Percentiles rank a stretch among this genome's conserved stretches.
These are phyloP conservation scores for Meloidogyne exigua DNA, from an alignment of 1,140 invertebrate species.

Conservation along the genomic window DNA sequence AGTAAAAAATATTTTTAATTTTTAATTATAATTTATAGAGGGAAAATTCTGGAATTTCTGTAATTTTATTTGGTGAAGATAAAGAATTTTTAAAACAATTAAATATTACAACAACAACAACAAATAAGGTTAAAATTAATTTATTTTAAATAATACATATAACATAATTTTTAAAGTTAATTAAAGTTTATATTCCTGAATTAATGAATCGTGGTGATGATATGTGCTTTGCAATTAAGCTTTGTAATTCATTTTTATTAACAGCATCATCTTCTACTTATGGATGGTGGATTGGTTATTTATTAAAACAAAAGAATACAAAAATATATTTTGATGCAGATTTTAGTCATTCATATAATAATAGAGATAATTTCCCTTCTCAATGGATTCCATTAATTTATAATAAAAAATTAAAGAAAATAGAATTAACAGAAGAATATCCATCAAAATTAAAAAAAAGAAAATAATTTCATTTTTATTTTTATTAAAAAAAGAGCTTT, in stretches of 20 bases:
- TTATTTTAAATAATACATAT: not conserved
- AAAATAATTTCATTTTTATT: too few relatives aligned
- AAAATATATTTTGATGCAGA: not conserved
- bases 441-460: too few relatives aligned
- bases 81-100: conserved; percentile 12
- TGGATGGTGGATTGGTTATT: conserved; percentile 31
- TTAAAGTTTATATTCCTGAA: conserved; percentile 5
- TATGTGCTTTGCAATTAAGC: not conserved
- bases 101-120: conserved; percentile 2
- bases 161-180: too few relatives aligned
- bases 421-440: too few relatives aligned
- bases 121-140: not conserved
- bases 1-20: not conserved
- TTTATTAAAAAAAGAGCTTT: too few relatives aligned
- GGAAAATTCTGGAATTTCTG: not conserved
- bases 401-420: too few relatives aligned
- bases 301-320: conserved; percentile 5
- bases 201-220: not conserved
- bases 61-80: conserved; percentile 17
- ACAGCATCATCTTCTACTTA: conserved; percentile 19
- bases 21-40: too few relatives aligned
- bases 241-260: conserved; percentile 13
- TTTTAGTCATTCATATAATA: not conserved
- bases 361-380: too few relatives aligned
- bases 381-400: too few relatives aligned